phyloP scores from a whole-genome alignment of 2,113 vertebrate genomes.

The Malurus cyaneus region DNA sequence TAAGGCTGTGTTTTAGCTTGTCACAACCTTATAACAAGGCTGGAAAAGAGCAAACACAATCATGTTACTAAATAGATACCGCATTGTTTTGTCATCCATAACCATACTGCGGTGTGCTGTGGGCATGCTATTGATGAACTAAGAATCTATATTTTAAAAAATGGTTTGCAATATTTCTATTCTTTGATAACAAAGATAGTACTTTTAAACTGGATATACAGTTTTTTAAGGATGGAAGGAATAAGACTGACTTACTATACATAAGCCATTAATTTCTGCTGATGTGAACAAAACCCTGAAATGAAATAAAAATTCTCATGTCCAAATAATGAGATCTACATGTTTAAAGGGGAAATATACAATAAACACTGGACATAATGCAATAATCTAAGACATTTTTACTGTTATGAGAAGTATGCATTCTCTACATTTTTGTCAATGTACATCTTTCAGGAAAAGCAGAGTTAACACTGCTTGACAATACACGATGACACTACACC shows the following conservation, averaged over 20 bases:
- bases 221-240: not conserved
- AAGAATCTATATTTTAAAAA: not conserved
- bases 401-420: rapidly evolving
- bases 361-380: not conserved
- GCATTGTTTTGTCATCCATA: not conserved
- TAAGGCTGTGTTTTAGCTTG: not conserved
- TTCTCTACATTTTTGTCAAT: not conserved
- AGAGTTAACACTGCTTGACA: not conserved
- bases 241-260: not conserved
- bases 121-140: not conserved
- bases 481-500: not conserved
- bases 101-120: not conserved
- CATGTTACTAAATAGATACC: not conserved
- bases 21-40: not conserved
- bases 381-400: not conserved
- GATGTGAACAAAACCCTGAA: not conserved
- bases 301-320: not conserved
- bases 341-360: not conserved
- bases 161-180: not conserved
- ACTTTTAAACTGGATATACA: not conserved
- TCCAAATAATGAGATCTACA: not conserved
- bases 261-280: not conserved
- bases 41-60: not conserved
- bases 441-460: not conserved
- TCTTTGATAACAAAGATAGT: not conserved